Evolutionary conservation across 2,113 vertebrate genomes (phyloP), one percentile per base, ranked within the genome.

Genomic region (Orthonyx spaldingii): DNA sequence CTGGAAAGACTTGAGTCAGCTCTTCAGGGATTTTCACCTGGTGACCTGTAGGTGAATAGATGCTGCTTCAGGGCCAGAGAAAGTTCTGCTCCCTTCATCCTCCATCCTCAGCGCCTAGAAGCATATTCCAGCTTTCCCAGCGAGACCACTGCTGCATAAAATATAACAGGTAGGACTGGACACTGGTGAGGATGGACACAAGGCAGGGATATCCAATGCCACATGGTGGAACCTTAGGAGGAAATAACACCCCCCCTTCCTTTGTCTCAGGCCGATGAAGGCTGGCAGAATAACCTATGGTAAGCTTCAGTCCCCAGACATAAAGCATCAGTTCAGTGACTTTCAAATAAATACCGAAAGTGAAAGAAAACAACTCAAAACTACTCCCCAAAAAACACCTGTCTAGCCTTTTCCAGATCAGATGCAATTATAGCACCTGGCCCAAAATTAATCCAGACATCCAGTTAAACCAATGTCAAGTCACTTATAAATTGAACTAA

Each of bases 191-290:
- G 28, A 21, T 15, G 13, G 35, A 39, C 30, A 24, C 13, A 59
- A 47, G 7, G 50, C 0, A 3, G 4, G 13, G 3, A 13, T 64
- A 28, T 33, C 33, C 47, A 56, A 26, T 4, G 9, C 10, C 33
- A 49, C 1, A 0, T 18, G 35, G 41, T 79, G 69, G 30, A 64
- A 68, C 2, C 6, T n/a, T 21, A n/a, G 42, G 24, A 30, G 4
- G 22, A 66, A 59, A 27, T 27, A 69, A 27, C 17, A 17, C 6
- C 8, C 13, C 8, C 13, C 6, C 66, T 33, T 63, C 21, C n/a
- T 83, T 65, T 33, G 13, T 64, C 9, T 53, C 46, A 52, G 56
- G 47, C 39, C 56, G 59, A 37, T 13, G 44, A 61, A 71, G 65
- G 42, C 41, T 39, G 41, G 20, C 44, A 77, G 35, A 65, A 60